Evolutionary conservation across 2,113 vertebrate genomes (phyloP), one percentile per base, ranked within the genome.

Genomic region (Brachyistius frenatus): DNA sequence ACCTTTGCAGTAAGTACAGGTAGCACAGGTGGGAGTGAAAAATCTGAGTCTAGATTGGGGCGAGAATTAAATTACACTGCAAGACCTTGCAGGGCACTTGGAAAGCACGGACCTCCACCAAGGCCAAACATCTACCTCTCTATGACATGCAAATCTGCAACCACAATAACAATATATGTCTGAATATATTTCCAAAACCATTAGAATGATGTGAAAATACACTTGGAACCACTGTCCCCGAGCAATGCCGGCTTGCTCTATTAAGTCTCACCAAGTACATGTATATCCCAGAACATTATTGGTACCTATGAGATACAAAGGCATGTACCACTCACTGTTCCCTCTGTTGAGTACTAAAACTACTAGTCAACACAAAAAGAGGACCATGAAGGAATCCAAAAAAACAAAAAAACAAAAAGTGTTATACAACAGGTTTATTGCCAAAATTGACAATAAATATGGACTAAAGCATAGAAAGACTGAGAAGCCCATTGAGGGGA

Each of bases 401-500:
- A 23, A 23, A 23, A 23, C 23, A 23, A 23, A 23, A n/a, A n/a
- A n/a, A n/a, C n/a, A n/a, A 23, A 23, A 73, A 65, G 10, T 53
- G 5, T 13, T 23, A 23, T 33, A 58, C 41, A 47, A 41, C 49
- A 33, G n/a, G 31, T 2, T 44, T 72, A 49, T 14, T 55, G 33
- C 44, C 47, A 58, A 23, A 78, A 68, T 56, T 7, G 5, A 75
- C 35, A 66, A 47, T 64, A n/a, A 30, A 76, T 73, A 57, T 44
- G 56, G 73, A 58, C n/a, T 55, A 8, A 66, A 58, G 61, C 54
- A 37, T 75, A 16, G 55, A 63, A 79, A 58, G 10, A 15, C 52
- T 66, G 33, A 63, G 52, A 66, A 37, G 23, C 23, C 23, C 23
- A 23, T 23, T 23, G 23, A 23, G 23, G 5, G 15, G 49, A 50